Percentiles rank a stretch among this genome's conserved stretches.
These are phyloP conservation scores for Anagrus nilaparvatae DNA, from an alignment of 1,140 invertebrate genomes.

Conservation along the genomic window DNA sequence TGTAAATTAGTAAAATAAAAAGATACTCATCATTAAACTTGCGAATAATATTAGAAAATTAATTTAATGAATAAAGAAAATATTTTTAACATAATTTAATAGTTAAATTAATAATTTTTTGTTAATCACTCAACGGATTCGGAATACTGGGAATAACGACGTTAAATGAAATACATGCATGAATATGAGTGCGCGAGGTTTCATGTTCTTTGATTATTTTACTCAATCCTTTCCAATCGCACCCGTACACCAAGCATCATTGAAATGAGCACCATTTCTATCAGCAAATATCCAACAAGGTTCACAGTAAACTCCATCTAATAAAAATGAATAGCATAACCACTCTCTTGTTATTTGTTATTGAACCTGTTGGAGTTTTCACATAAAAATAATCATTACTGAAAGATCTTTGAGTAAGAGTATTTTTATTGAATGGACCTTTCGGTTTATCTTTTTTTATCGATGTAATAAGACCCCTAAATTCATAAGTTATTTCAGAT, in stretches of 20 bases:
- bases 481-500: background rate
- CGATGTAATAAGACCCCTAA: background rate
- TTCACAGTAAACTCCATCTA: slow-evolving; percentile 12
- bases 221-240: slow-evolving; percentile 13
- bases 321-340: slow-evolving; percentile 14
- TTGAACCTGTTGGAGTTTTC: slow-evolving; percentile 6
- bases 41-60: too few species aligned
- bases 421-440: background rate
- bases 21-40: too few species aligned
- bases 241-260: slow-evolving; percentile 7
- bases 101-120: too few species aligned
- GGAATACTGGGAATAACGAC: too few species aligned
- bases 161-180: slow-evolving; percentile 21
- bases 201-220: slow-evolving; percentile 15
- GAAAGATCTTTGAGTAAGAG: background rate
- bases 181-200: slow-evolving; percentile 14
- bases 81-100: too few species aligned
- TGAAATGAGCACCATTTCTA: slow-evolving; percentile 2
- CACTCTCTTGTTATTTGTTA: slow-evolving; percentile 12
- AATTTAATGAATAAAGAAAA: too few species aligned
- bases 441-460: background rate
- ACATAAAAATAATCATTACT: background rate
- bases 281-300: slow-evolving; percentile 16
- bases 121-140: too few species aligned
- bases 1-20: too few species aligned